These are phyloP conservation scores for Yponomeuta evonymella DNA, from an alignment of 2,888 invertebrate genomes.

Conservation along the genomic window DNA sequence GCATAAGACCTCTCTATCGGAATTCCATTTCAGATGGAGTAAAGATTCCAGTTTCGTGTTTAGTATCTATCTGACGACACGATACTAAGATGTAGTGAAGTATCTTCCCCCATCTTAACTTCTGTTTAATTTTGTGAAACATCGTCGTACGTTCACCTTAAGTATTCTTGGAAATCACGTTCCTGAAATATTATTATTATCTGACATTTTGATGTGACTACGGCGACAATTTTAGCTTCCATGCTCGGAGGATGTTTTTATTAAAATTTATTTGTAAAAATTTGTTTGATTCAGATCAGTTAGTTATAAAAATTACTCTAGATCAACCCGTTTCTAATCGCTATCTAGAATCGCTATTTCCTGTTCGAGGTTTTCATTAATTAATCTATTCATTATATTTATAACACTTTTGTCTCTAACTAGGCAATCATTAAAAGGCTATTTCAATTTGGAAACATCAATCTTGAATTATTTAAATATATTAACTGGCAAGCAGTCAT, in stretches of 20 bases:
- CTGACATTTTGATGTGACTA: constrained; percentile 25
- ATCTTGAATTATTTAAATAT: constrained; percentile 2
- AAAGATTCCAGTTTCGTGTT: too few species aligned
- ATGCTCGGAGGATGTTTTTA: neutral
- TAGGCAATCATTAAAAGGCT: neutral
- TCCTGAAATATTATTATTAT: constrained; percentile 30
- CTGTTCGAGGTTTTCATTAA: neutral
- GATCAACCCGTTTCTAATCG: neutral
- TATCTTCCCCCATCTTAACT: neutral
- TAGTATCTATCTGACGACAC: too few species aligned
- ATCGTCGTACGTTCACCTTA: constrained; percentile 38
- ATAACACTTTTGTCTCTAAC: neutral
- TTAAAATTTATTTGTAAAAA: constrained; percentile 14
- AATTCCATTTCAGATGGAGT: too few species aligned
- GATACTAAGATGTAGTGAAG: too few species aligned
- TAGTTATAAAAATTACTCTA: neutral
- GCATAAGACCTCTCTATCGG: too few species aligned
- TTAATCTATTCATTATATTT: neutral
- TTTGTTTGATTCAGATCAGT: constrained; percentile 2
- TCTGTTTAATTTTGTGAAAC: neutral
- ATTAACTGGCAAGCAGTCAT: neutral
- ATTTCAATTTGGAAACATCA: neutral
- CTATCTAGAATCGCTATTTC: neutral
- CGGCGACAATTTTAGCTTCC: constrained; percentile 34
- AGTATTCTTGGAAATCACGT: constrained; percentile 34